These are phyloP conservation scores for Oreotrochilus melanogaster DNA, from an alignment of 2,113 vertebrate species.

Conservation along the genomic window DNA sequence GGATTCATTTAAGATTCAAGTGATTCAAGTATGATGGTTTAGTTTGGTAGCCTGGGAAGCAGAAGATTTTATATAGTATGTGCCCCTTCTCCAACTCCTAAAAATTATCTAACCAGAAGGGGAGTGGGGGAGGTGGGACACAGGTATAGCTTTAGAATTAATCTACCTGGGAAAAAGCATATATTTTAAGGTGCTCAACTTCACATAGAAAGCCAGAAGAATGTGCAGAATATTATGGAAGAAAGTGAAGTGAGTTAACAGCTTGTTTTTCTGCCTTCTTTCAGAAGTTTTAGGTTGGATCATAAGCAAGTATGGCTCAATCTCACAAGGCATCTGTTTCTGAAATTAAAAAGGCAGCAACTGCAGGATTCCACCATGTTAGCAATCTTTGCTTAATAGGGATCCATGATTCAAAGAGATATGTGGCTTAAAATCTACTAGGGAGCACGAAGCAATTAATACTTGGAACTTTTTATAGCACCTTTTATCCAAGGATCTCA, in stretches of 20 bases:
- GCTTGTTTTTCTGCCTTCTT: background rate
- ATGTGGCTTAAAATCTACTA: constrained; percentile 33
- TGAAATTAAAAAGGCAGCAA: constrained; percentile 38
- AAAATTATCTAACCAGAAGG: background rate
- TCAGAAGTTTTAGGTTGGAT: background rate
- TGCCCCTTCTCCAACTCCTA: background rate
- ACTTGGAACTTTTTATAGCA: constrained; percentile 34
- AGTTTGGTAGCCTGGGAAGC: background rate
- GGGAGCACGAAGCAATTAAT: constrained; percentile 14
- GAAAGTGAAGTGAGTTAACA: background rate
- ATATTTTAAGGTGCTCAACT: background rate
- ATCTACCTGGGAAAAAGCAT: background rate
- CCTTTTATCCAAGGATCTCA: constrained; percentile 48
- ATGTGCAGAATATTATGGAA: background rate
- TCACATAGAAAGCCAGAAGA: background rate
- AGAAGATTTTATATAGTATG: background rate
- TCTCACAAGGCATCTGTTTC: constrained; percentile 11
- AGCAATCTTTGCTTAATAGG: constrained; percentile 10
- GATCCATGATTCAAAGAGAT: constrained; percentile 17
- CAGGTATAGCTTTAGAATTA: background rate
- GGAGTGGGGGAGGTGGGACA: too few relatives aligned
- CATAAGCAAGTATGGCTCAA: background rate
- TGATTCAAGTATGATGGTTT: background rate
- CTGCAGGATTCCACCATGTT: background rate
- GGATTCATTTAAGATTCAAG: background rate